These are phyloP conservation scores for Drosophila setifemur DNA, from an alignment of 1,140 invertebrate species.

Conservation along the genomic window DNA sequence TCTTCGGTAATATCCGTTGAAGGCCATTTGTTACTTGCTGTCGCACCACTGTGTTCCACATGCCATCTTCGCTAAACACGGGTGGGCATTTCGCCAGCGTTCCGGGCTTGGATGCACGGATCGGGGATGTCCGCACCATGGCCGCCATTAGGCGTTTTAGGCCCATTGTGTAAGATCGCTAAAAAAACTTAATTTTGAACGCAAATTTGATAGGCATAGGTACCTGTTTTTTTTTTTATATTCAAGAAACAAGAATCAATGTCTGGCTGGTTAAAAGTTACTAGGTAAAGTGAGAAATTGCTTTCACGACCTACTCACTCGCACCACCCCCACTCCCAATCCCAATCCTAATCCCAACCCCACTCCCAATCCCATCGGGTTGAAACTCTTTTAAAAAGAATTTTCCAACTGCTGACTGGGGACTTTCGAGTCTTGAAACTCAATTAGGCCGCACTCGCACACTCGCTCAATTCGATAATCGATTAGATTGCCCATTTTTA, in stretches of 20 bases:
- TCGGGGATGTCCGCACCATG: not conserved
- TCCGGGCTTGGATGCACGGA: not conserved
- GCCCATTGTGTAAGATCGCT: not conserved
- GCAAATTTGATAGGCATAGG: not conserved
- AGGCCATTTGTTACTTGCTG: not conserved
- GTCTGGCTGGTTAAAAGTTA: too few species aligned
- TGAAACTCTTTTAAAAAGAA: slow-evolving; percentile 6
- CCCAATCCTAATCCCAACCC: too few species aligned
- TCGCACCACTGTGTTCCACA: not conserved
- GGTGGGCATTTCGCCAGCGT: not conserved
- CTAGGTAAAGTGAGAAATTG: too few species aligned
- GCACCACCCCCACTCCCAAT: too few species aligned
- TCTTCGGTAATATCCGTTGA: too few species aligned
- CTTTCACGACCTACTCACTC: not conserved
- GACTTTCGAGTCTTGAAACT: slow-evolving; percentile 50
- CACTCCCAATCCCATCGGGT: not conserved
- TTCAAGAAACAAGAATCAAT: not conserved
- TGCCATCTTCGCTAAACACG: slow-evolving; percentile 14
- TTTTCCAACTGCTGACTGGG: slow-evolving; percentile 52
- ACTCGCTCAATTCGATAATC: slow-evolving; percentile 61
- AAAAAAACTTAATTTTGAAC: not conserved
- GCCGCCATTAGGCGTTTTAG: slow-evolving; percentile 5
- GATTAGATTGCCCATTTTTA: slow-evolving; percentile 69
- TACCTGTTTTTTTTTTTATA: not conserved
- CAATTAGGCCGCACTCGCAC: slow-evolving; percentile 63